Percentiles rank a stretch among this genome's conserved stretches.
Conservation (phyloP, 2,113 vertebrate species). For the Tetrax tetrax region DNA sequence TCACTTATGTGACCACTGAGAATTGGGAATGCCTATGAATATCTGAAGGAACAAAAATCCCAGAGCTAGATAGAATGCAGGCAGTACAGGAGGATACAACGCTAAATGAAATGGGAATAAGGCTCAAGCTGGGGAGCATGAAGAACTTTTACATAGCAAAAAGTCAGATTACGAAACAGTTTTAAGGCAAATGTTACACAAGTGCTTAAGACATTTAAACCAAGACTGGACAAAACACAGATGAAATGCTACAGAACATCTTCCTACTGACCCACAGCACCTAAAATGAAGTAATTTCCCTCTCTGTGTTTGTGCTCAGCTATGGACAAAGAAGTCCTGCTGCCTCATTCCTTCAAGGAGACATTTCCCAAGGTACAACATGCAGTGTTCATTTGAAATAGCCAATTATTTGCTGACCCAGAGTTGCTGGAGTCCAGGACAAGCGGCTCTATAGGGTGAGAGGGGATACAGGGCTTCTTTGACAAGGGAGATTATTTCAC, state of each 20-base stretch:
- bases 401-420: background rate
- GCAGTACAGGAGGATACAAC: background rate
- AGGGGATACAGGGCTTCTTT: background rate
- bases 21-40: background rate
- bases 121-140: background rate
- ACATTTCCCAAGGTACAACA: background rate
- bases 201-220: slow-evolving; percentile 27
- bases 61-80: background rate
- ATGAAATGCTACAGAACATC: background rate
- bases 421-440: background rate
- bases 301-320: background rate
- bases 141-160: background rate
- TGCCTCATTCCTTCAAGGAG: background rate
- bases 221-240: slow-evolving; percentile 32
- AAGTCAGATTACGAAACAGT: background rate
- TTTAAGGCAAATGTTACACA: background rate
- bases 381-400: background rate
- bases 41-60: background rate
- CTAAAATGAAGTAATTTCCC: background rate
- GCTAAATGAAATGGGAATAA: background rate
- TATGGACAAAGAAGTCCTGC: background rate
- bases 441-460: fast-evolving
- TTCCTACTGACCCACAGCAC: background rate
- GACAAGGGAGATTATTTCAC: background rate
- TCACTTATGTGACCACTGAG: background rate